These are phyloP conservation scores for Hydrophis major DNA, from an alignment of 2,797 vertebrate species.

Conservation along the genomic window DNA sequence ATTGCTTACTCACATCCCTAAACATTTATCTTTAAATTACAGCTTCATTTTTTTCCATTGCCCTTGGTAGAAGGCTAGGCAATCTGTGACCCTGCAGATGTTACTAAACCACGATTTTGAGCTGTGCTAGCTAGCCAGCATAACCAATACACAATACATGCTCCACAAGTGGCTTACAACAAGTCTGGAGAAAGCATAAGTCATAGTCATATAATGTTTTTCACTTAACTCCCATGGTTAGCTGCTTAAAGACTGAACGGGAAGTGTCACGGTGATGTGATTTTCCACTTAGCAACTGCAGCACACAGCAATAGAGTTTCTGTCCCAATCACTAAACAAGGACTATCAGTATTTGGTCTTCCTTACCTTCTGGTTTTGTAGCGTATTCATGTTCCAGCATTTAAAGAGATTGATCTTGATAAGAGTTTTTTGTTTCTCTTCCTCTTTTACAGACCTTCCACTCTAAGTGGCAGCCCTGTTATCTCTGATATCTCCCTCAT, in stretches of 20 bases:
- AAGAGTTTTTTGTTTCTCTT: slow-evolving; percentile 30
- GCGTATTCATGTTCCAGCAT: not conserved
- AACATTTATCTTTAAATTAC: not conserved
- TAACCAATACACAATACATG: not conserved
- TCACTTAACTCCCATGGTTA: not conserved
- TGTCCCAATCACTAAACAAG: not conserved
- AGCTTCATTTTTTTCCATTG: not conserved
- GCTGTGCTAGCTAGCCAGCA: not conserved
- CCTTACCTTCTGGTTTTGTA: not conserved
- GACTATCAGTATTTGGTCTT: not conserved
- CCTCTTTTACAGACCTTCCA: slow-evolving; percentile 79
- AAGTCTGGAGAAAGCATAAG: not conserved
- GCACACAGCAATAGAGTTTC: not conserved
- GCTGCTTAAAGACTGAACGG: not conserved
- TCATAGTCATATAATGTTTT: not conserved
- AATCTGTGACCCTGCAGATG: not conserved
- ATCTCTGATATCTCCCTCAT: slow-evolving; percentile 97
- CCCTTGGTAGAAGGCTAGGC: not conserved
- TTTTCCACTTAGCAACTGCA: not conserved
- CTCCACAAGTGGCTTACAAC: not conserved
- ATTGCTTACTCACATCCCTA: slow-evolving; percentile 28
- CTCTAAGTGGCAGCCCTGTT: slow-evolving; percentile 88
- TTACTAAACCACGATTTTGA: not conserved
- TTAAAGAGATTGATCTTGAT: not conserved
- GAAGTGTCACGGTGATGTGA: not conserved